Evolutionary conservation across 1,140 invertebrate species (phyloP).

Genomic region (Ips nitidus): DNA sequence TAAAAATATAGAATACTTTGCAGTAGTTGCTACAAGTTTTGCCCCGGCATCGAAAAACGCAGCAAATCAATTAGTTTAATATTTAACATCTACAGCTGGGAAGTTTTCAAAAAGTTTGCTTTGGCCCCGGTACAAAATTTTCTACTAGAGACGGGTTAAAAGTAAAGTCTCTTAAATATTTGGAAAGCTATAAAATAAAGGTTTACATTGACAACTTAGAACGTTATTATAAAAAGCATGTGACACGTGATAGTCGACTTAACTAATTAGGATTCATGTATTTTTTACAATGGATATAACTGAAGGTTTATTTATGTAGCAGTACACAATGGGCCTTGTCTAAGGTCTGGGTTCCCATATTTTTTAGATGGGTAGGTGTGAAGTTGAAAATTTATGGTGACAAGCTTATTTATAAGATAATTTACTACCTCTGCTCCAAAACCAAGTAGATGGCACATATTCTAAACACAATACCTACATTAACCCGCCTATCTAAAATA

Average conservation of each 20-base stretch:
- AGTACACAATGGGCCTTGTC: conserved; percentile 14
- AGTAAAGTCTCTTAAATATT: too few relatives aligned
- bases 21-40: too few relatives aligned
- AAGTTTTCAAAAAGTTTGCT: too few relatives aligned
- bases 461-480: not conserved
- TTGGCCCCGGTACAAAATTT: too few relatives aligned
- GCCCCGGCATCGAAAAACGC: too few relatives aligned
- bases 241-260: conserved; percentile 6
- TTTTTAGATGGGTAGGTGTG: not conserved
- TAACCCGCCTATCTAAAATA: too few relatives aligned
- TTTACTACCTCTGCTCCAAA: not conserved
- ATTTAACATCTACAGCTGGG: too few relatives aligned
- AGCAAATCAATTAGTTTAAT: too few relatives aligned
- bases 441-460: not conserved
- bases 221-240: not conserved
- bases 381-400: conserved; percentile 9
- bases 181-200: too few relatives aligned
- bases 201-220: too few relatives aligned
- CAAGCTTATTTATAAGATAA: conserved; percentile 14
- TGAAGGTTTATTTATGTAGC: not conserved
- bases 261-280: not conserved
- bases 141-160: too few relatives aligned
- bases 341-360: conserved; percentile 17
- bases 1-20: too few relatives aligned
- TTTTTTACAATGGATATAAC: not conserved